Evolutionary conservation across 2,113 vertebrate genomes (phyloP), one percentile per base, ranked within the genome.

Genomic region (Oryzias celebensis): DNA sequence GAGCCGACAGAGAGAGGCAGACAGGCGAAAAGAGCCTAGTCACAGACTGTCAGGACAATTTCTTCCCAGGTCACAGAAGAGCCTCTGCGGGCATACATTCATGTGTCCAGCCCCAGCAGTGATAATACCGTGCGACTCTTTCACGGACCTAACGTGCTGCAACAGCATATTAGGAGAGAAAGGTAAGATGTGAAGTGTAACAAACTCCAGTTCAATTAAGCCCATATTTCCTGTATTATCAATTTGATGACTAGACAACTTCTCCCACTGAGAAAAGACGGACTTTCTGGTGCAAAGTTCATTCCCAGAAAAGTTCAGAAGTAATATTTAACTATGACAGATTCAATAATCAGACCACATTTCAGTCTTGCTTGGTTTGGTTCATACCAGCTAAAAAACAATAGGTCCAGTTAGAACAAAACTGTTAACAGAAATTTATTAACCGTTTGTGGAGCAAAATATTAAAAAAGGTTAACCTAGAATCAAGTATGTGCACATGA

Each of bases 21-120:
- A 85, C 70, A 81, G 77, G 79, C 79, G 70, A 83, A 88, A 81
- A 84, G 71, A 73, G 82, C 73, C 66, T 58, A 65, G 85, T 85
- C 85, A 81, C 83, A 72, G 61, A 55, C 82, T 87, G 86, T 88
- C 88, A 88, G 80, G 67, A 77, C 53, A 7, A 89, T 83, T 88
- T 69, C 56, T 62, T 45, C 56, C 57, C 52, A 7, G 46, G 64
- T 70, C 36, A 43, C 58, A 62, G 74, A 85, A 73, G 71, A 65
- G 75, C 58, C 71, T 76, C 84, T 42, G 44, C 62, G 80, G 78
- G 66, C 72, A 68, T 71, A 31, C 71, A 76, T 54, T 80, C 62
- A 60, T 63, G 71, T 55, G 62, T 28, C 60, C 14, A 14, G 52
- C 45, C 53, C 60, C 69, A 18, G 43, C 62, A 68, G 53, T 54